Base-by-base conservation (phyloP, 2,888 invertebrate species). In the Epirrhoe alternata region DNA sequence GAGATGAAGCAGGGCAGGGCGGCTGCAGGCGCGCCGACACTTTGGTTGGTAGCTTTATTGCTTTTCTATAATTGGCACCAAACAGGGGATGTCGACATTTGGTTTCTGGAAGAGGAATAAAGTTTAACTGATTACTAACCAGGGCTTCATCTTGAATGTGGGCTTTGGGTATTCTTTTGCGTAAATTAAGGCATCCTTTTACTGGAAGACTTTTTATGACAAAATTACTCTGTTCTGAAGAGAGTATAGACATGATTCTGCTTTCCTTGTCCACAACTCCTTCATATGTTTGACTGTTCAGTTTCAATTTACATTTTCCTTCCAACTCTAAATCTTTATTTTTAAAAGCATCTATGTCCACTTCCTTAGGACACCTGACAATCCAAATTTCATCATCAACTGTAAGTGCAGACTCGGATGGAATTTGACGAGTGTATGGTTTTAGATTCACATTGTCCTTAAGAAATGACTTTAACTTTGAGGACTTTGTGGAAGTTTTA, bases 1-100 rank as follows among this genome's bases (percentile, higher is more conserved):
- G n/a, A 7, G 47, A 6, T 24, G 60, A 6, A 14, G 14, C 30
- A 42, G 51, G 6, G 51, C 17, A 6, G 52, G 16, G 42, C 6
- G 54, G n/a, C 12, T 24, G 31, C 50, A 52, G 50, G 1, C 85
- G 77, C 64, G 81, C 77, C 12, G 75, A 74, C 50, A 86, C 74
- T n/a, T 74, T 65, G 38, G 76, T 45, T 6, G 87, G 82, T 56
- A 89, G 64, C 74, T 87, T 86, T 5, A 88, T 79, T 7, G 83
- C 81, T 66, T 82, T 86, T 69, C 86, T 87, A 72, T 88, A 92
- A 72, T 89, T 73, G 0, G 80, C 70, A 1, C 91, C 91, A 75
- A 92, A 89, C 1, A 92, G 79, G 6, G 91, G 92, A 76, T 92
- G 92, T 0, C 91, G 84, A 65, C 83, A 84, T 75, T 90, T 90